Evolutionary conservation across 2,113 vertebrate genomes (phyloP).

Genomic region (Cinclus cinclus): DNA sequence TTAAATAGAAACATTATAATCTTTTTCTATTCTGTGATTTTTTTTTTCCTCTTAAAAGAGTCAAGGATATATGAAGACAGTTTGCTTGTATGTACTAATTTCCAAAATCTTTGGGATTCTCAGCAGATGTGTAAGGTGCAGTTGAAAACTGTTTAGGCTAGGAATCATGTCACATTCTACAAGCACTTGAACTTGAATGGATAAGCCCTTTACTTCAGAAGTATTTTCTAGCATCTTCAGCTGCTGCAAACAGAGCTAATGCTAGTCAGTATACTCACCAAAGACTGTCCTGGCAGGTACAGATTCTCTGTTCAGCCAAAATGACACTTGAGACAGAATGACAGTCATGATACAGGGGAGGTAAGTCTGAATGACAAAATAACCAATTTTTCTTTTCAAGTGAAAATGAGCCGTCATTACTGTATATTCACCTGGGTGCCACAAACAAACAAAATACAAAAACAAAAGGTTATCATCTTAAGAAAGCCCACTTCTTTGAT

Average conservation of each 20-base stretch:
- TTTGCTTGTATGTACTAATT: background rate
- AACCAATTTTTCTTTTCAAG: constrained; percentile 98
- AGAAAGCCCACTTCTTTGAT: background rate
- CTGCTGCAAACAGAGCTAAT: background rate
- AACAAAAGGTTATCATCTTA: background rate
- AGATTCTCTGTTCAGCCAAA: constrained; percentile 98
- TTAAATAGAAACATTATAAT: background rate
- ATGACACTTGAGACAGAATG: constrained; percentile 98
- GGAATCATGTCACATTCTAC: background rate
- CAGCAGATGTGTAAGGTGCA: background rate
- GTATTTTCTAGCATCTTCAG: background rate
- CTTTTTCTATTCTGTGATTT: background rate
- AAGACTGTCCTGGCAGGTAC: constrained; percentile 98
- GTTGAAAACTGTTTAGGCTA: background rate
- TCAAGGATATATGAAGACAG: background rate
- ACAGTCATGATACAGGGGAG: constrained; percentile 99
- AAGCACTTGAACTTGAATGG: background rate
- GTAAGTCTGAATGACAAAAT: constrained; percentile 99
- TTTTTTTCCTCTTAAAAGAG: background rate
- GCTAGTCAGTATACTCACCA: constrained; percentile 78
- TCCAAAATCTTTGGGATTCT: background rate
- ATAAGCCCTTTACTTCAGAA: background rate
- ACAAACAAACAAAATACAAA: constrained; percentile 47
- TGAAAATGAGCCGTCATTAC: constrained; percentile 99
- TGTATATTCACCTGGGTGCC: constrained; percentile 89